Conservation (phyloP, 2,888 invertebrate genomes). For the Sesia apiformis region DNA sequence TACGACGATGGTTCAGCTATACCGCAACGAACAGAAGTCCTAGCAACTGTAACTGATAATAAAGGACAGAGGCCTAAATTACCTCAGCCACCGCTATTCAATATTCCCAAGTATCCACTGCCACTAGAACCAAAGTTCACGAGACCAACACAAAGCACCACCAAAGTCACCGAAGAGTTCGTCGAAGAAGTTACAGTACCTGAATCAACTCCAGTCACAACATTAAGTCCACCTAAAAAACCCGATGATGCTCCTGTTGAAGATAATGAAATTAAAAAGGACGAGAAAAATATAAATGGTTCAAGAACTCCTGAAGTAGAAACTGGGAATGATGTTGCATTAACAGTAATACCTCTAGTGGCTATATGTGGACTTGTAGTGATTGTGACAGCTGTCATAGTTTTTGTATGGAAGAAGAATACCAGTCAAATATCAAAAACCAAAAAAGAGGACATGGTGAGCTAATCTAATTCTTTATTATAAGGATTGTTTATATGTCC, state of each 20-base stretch:
- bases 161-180: constrained; percentile 40
- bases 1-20: constrained; percentile 42
- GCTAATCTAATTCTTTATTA: constrained; percentile 10
- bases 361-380: constrained; percentile 81
- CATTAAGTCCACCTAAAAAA: constrained; percentile 31
- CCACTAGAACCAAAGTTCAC: constrained; percentile 27
- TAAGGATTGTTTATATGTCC: too few relatives aligned
- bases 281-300: constrained; percentile 31
- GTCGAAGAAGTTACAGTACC: constrained; percentile 39
- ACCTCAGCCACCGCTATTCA: constrained; percentile 24
- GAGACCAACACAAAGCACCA: constrained; percentile 32
- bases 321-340: constrained; percentile 67
- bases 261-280: constrained; percentile 18
- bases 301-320: constrained; percentile 41
- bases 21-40: constrained; percentile 54
- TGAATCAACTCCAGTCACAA: constrained; percentile 39
- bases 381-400: constrained; percentile 78
- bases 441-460: constrained; percentile 84
- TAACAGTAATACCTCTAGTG: constrained; percentile 81
- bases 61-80: constrained; percentile 29
- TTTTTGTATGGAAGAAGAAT: constrained; percentile 82
- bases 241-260: constrained; percentile 34
- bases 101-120: constrained; percentile 25
- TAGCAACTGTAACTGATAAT: constrained; percentile 50
- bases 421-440: constrained; percentile 78